Evolutionary conservation across 2,113 vertebrate genomes (phyloP), one percentile per base, ranked within the genome.

Genomic region (Meleagris gallopavo): DNA sequence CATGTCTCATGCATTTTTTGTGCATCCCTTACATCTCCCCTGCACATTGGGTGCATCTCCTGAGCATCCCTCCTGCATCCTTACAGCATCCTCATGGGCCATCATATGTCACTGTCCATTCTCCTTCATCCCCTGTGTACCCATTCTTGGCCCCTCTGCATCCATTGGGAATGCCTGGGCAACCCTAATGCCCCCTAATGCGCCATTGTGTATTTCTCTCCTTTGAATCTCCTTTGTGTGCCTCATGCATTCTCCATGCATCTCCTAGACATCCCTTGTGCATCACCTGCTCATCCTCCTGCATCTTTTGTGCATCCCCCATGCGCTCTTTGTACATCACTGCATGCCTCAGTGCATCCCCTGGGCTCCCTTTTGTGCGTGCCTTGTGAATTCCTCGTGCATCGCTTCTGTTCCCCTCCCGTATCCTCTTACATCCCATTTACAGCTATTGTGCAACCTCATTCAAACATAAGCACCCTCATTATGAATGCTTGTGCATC

Each of bases 141-240:
- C 2, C 3, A 27, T 41, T 13, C 4, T 3, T 36, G 67, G 46
- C 62, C 36, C n/a, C 2, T 16, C 34, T 41, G 43, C 74, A 55
- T 21, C 74, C 32, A 24, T 75, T 43, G 1, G 3, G 38, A 46
- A 3, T 38, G 22, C n/a, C 72, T 21, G 14, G 12, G 27, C 2
- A 0, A 11, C 22, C 6, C 18, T 46, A 25, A 2, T 0, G 0
- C 8, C 13, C 22, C 6, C 18, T 46, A 25, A 2, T 0, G 0
- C 8, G 6, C 41, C 55, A 1, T 8, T 15, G 30, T 15, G 16
- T 50, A 17, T 13, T 9, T 16, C 40, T 8, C 22, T 74, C 19
- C 57, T 17, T 18, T 48, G 30, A 71, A 19, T 8, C 19, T 74
- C 22, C 50, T 17, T 18, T 48, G 25, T 71, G 19, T 55, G 46